phyloP scores from a whole-genome alignment of 2,888 invertebrate genomes.

The Athalia rosae region DNA sequence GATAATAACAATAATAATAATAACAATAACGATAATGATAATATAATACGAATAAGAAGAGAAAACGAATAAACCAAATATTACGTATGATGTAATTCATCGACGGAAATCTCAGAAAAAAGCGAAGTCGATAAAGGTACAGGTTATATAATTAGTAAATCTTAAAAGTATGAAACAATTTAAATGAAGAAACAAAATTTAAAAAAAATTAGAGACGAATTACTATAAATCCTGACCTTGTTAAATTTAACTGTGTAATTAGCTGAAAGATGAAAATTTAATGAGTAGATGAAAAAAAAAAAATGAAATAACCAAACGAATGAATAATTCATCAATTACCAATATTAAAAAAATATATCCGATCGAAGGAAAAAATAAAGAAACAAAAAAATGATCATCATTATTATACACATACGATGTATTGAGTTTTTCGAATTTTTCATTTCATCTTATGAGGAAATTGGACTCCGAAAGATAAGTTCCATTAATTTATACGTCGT shows the following conservation, averaged over 20 bases:
- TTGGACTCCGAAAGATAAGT: no score
- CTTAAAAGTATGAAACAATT: background rate
- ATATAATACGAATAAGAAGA: slow-evolving; percentile 30
- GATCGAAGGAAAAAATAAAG: no score
- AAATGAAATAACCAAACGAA: slow-evolving; percentile 33
- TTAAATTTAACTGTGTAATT: no score
- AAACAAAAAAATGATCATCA: no score
- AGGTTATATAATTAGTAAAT: no score
- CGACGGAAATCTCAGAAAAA: slow-evolving; percentile 20
- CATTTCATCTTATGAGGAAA: no score
- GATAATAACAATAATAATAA: background rate
- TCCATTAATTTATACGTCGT: no score
- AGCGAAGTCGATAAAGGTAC: background rate
- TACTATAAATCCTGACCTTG: no score
- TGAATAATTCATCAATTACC: no score
- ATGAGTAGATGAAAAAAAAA: slow-evolving; percentile 36
- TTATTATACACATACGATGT: no score
- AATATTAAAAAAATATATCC: no score
- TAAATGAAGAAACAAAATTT: background rate
- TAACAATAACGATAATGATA: slow-evolving; percentile 10
- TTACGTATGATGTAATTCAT: slow-evolving; percentile 43
- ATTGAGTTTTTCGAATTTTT: no score
- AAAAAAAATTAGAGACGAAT: background rate
- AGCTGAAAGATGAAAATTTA: background rate
- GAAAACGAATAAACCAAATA: slow-evolving; percentile 32